Conservation (phyloP, 2,888 invertebrate genomes). For the Eurois occulta region DNA sequence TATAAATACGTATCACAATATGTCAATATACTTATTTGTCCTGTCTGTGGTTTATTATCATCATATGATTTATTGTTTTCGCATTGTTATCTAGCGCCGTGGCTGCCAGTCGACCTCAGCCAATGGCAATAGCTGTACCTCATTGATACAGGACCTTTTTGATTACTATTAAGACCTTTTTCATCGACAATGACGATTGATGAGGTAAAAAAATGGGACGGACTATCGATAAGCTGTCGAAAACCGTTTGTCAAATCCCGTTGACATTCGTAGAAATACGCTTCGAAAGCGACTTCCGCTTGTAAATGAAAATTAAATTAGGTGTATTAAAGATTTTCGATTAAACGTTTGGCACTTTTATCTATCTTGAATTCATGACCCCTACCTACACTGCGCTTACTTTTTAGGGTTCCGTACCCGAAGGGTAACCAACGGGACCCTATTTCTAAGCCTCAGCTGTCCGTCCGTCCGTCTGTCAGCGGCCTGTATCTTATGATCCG, state of each 20-base stretch:
- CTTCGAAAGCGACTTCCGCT: not conserved
- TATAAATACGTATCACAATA: not conserved
- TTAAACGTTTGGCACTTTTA: not conserved
- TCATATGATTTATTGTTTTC: conserved; percentile 57
- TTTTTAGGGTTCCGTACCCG: too few species aligned
- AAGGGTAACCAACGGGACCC: too few species aligned
- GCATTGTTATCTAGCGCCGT: conserved; percentile 55
- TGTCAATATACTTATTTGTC: not conserved
- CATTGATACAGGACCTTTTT: conserved; percentile 12
- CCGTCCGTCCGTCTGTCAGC: too few species aligned
- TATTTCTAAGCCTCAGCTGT: too few species aligned
- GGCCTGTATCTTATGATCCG: too few species aligned
- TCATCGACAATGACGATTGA: not conserved
- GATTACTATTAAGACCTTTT: not conserved
- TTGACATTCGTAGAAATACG: not conserved
- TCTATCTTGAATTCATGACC: not conserved
- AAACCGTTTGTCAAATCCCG: not conserved
- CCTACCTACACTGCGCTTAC: too few species aligned
- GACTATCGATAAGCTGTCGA: not conserved
- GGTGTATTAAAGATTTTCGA: not conserved
- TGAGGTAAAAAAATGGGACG: not conserved
- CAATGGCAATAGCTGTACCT: conserved; percentile 43
- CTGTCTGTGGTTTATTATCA: conserved; percentile 32
- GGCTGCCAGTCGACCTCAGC: conserved; percentile 60
- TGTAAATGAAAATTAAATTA: not conserved